These are phyloP conservation scores for Bombyx huttoni DNA, from an alignment of 2,888 invertebrate species.

Conservation along the genomic window DNA sequence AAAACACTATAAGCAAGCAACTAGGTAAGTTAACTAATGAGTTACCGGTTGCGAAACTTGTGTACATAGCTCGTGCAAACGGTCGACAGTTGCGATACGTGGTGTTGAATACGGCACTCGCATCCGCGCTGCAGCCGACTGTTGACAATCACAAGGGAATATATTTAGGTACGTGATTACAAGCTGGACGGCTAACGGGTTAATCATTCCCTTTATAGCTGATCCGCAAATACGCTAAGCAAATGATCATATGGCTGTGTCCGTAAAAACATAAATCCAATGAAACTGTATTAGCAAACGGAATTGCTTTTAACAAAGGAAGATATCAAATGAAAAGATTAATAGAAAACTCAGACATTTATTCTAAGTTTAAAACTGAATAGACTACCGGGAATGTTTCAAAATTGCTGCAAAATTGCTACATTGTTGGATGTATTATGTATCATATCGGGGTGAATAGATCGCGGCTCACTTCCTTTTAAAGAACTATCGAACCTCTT, in stretches of 20 bases:
- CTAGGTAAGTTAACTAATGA: slow-evolving; percentile 8
- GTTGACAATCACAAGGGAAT: slow-evolving; percentile 34
- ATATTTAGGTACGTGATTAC: slow-evolving; percentile 50
- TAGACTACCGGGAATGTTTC: too few species aligned
- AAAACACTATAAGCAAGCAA: not conserved
- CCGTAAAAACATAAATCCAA: not conserved
- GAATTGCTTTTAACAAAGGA: too few species aligned
- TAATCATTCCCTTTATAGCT: slow-evolving; percentile 57
- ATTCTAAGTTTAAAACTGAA: too few species aligned
- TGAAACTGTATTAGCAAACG: too few species aligned
- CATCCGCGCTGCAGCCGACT: slow-evolving; percentile 17
- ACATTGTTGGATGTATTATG: too few species aligned
- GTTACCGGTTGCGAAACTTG: slow-evolving; percentile 16
- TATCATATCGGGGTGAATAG: too few species aligned
- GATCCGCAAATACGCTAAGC: slow-evolving; percentile 13
- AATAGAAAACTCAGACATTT: too few species aligned
- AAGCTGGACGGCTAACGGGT: slow-evolving; percentile 39
- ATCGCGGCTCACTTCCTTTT: too few species aligned
- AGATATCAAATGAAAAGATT: too few species aligned
- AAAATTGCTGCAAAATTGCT: too few species aligned
- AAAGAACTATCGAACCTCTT: too few species aligned
- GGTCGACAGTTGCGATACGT: slow-evolving; percentile 45
- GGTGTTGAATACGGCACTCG: slow-evolving; percentile 35
- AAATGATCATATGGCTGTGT: slow-evolving; percentile 4
- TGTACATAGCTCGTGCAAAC: slow-evolving; percentile 32